A percentile compares a stretch with the other conserved stretches of the same genome.
Evolutionary conservation across 1,140 invertebrate species (phyloP).

Genomic region (Tetramorium parvispinum): DNA sequence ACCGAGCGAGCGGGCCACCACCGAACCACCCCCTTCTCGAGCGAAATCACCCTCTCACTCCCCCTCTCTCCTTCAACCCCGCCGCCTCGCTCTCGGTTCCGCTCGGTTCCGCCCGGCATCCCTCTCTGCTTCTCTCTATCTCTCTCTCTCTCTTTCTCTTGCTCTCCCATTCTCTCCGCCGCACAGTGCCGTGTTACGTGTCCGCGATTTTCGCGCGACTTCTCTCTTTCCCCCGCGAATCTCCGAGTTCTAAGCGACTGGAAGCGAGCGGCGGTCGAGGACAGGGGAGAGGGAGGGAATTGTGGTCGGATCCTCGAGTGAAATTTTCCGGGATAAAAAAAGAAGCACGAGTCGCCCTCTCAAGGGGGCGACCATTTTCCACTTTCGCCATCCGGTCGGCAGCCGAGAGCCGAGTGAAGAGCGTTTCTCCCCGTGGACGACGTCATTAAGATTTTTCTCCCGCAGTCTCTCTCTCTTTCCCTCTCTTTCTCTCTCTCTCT

Average conservation of each 20-base stretch:
- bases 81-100: slow-evolving; percentile 53
- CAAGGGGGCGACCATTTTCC: slow-evolving; percentile 25
- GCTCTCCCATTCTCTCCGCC: background rate
- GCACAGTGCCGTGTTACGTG: slow-evolving; percentile 38
- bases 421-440: slow-evolving; percentile 23
- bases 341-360: background rate
- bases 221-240: background rate
- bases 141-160: slow-evolving; percentile 47
- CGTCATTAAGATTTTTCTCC: slow-evolving; percentile 40
- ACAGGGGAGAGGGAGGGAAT: background rate
- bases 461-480: background rate
- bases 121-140: slow-evolving; percentile 35
- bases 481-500: background rate
- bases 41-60: slow-evolving; percentile 41
- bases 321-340: slow-evolving; percentile 30
- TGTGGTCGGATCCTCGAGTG: background rate
- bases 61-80: slow-evolving; percentile 36
- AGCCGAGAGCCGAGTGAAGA: slow-evolving; percentile 17
- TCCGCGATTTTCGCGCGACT: background rate
- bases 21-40: slow-evolving; percentile 75
- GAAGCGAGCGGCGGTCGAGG: background rate
- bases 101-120: slow-evolving; percentile 55
- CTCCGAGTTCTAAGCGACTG: background rate
- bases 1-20: slow-evolving; percentile 54
- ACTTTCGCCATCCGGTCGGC: slow-evolving; percentile 16